These are phyloP conservation scores for Mactra quadrangularis DNA, from an alignment of 1,140 invertebrate species.

Conservation along the genomic window DNA sequence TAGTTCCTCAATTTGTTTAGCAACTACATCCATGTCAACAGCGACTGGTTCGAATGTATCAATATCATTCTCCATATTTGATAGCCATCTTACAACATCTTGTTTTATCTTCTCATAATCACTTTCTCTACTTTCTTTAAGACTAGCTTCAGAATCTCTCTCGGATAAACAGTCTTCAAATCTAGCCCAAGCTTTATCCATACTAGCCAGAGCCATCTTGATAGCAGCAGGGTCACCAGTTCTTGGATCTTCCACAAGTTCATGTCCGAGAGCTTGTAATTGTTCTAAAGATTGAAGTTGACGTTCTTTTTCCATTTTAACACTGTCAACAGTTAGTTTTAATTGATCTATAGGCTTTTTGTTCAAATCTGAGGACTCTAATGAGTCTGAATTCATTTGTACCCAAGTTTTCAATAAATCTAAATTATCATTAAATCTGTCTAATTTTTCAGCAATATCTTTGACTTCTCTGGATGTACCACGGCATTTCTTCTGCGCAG, in stretches of 20 bases:
- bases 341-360: constrained; percentile 89
- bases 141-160: constrained; percentile 91
- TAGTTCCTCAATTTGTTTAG: constrained; percentile 92
- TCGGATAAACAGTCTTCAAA: constrained; percentile 88
- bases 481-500: constrained; percentile 91
- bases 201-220: constrained; percentile 89
- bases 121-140: constrained; percentile 91
- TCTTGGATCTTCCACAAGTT: constrained; percentile 89
- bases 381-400: constrained; percentile 88
- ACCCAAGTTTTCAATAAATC: constrained; percentile 83
- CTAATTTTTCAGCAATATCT: constrained; percentile 90
- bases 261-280: constrained; percentile 91
- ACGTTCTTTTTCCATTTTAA: constrained; percentile 85
- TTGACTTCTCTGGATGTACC: constrained; percentile 92
- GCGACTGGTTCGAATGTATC: constrained; percentile 91
- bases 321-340: constrained; percentile 87
- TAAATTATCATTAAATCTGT: constrained; percentile 89
- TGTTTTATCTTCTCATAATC: constrained; percentile 93
- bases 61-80: constrained; percentile 89
- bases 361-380: constrained; percentile 89
- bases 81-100: constrained; percentile 94
- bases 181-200: constrained; percentile 95
- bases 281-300: constrained; percentile 89
- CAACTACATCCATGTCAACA: constrained; percentile 93
- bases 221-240: constrained; percentile 89